These are phyloP conservation scores for Chaitophorus viminalis DNA, from an alignment of 2,888 invertebrate genomes.

Conservation along the genomic window DNA sequence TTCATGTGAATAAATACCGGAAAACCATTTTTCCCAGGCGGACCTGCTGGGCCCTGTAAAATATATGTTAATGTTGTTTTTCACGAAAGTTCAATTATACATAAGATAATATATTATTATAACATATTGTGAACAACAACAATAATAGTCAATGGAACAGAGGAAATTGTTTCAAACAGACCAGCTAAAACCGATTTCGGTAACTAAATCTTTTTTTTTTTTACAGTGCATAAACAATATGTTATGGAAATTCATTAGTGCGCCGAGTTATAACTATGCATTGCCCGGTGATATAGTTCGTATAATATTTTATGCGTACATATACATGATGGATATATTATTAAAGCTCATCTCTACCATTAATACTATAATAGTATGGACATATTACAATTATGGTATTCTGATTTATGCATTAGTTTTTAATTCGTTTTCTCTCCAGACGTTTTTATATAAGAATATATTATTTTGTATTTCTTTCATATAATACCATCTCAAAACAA, in stretches of 20 bases:
- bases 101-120: background rate
- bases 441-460: background rate
- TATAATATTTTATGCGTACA: too few species aligned
- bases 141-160: background rate
- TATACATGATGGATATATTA: too few species aligned
- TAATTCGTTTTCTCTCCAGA: background rate
- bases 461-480: too few species aligned
- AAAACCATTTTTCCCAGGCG: constrained; percentile 89
- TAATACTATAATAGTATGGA: too few species aligned
- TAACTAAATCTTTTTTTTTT: background rate
- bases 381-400: background rate
- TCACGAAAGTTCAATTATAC: background rate
- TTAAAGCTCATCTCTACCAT: too few species aligned
- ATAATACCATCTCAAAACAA: background rate
- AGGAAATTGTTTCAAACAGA: constrained; percentile 49
- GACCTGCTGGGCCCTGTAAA: constrained; percentile 81
- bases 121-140: background rate
- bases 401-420: background rate
- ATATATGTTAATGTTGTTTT: constrained; percentile 53
- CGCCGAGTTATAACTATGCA: background rate
- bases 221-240: background rate
- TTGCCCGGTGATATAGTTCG: too few species aligned
- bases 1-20: constrained; percentile 74
- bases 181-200: background rate
- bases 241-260: background rate